Conservation (phyloP, 1,140 invertebrate species). For the Chrysopa pallens region DNA sequence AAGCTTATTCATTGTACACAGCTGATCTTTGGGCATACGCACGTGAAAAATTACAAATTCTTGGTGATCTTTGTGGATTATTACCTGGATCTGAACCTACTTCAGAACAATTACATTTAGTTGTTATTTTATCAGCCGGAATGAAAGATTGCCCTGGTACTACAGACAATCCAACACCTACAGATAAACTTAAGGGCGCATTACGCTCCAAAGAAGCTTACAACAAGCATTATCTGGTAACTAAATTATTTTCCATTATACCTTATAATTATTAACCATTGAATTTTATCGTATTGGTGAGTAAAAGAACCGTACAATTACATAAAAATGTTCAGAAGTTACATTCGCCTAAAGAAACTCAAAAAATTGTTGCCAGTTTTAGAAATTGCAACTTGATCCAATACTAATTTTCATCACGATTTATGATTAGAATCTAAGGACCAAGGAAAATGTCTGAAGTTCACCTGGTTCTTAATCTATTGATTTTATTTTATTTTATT, state of each 20-base stretch:
- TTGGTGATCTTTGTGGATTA: slow-evolving; percentile 82
- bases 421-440: too few species aligned
- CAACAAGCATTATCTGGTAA: slow-evolving; percentile 71
- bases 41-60: slow-evolving; percentile 72
- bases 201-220: slow-evolving; percentile 79
- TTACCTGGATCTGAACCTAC: slow-evolving; percentile 69
- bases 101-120: slow-evolving; percentile 73
- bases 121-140: slow-evolving; percentile 75
- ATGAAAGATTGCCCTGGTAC: slow-evolving; percentile 52
- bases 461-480: too few species aligned
- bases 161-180: slow-evolving; percentile 41
- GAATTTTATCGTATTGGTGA: too few species aligned
- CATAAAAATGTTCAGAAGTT: too few species aligned
- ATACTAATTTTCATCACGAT: too few species aligned
- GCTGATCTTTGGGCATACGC: slow-evolving; percentile 83
- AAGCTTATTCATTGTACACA: slow-evolving; percentile 71
- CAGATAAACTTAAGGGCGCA: slow-evolving; percentile 76
- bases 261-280: not conserved
- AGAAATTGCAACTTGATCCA: too few species aligned
- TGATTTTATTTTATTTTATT: too few species aligned
- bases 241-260: slow-evolving; percentile 4
- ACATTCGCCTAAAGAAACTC: too few species aligned
- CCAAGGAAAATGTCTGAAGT: too few species aligned
- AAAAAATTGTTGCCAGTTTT: too few species aligned
- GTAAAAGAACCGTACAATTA: too few species aligned